Evolutionary conservation across 2,888 invertebrate genomes (phyloP).

Genomic region (Volucella inflata): DNA sequence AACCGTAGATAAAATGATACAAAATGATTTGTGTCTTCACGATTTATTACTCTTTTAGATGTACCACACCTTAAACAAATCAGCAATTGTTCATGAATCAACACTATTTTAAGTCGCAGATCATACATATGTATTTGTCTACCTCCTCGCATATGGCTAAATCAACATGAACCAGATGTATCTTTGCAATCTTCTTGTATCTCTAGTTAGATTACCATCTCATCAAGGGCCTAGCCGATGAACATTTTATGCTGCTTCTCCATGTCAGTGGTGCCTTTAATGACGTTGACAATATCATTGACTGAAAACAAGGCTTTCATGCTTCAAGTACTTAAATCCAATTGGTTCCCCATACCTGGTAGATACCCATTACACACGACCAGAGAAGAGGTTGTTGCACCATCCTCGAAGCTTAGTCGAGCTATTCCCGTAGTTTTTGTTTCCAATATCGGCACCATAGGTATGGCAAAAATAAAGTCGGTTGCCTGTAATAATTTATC

Average conservation of each 20-base stretch:
- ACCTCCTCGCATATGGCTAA: constrained; percentile 9
- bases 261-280: constrained; percentile 48
- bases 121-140: constrained; percentile 10
- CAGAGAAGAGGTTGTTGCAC: constrained; percentile 67
- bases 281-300: constrained; percentile 75
- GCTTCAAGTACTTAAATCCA: constrained; percentile 59
- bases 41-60: constrained; percentile 15
- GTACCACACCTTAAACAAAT: constrained; percentile 68
- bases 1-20: constrained; percentile 23
- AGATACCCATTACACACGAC: constrained; percentile 10
- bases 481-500: constrained; percentile 71
- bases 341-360: constrained; percentile 58
- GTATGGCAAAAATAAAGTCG: constrained; percentile 49
- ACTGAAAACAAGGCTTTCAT: constrained; percentile 38
- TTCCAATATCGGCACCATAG: background rate
- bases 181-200: constrained; percentile 46
- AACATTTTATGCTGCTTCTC: constrained; percentile 32
- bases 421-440: background rate
- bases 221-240: constrained; percentile 51
- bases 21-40: constrained; percentile 47
- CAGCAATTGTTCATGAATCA: constrained; percentile 47
- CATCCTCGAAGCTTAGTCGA: constrained; percentile 5
- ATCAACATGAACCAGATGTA: constrained; percentile 49
- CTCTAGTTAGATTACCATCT: constrained; percentile 54
- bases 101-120: constrained; percentile 16